These are phyloP conservation scores for Egretta garzetta DNA, from an alignment of 2,113 vertebrate species.

Conservation along the genomic window DNA sequence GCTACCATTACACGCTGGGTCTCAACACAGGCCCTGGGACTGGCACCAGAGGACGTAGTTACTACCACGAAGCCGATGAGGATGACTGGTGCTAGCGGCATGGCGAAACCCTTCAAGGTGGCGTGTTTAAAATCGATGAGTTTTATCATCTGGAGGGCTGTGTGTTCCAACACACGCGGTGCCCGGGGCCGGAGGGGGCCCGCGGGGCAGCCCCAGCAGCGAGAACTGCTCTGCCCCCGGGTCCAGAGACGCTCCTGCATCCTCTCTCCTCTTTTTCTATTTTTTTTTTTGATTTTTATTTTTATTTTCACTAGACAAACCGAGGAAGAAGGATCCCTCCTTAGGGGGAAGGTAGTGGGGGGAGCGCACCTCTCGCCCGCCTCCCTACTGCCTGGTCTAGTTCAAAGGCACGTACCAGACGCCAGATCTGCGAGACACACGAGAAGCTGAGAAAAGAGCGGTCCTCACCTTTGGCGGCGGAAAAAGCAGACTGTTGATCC, in stretches of 20 bases:
- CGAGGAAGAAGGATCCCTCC: slow-evolving; percentile 18
- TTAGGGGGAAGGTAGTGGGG: not conserved
- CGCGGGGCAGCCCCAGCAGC: not conserved
- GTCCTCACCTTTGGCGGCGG: not conserved
- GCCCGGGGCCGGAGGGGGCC: not conserved
- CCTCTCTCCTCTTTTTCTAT: not conserved
- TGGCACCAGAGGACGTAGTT: slow-evolving; percentile 76
- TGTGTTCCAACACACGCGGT: not conserved
- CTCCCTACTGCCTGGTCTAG: slow-evolving; percentile 17
- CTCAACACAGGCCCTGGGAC: slow-evolving; percentile 74
- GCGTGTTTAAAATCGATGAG: slow-evolving; percentile 81
- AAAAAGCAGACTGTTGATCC: not conserved
- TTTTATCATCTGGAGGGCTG: slow-evolving; percentile 90
- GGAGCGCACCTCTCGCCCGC: not conserved
- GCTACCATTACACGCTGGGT: slow-evolving; percentile 87
- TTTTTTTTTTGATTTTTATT: too few relatives aligned
- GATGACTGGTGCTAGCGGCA: slow-evolving; percentile 94
- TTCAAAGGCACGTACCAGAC: not conserved
- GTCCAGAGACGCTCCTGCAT: not conserved
- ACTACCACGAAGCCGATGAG: slow-evolving; percentile 86
- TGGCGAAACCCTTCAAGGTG: slow-evolving; percentile 49
- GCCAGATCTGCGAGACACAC: not conserved
- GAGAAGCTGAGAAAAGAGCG: not conserved
- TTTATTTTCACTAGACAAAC: not conserved
- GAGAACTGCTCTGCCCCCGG: slow-evolving; percentile 9